phyloP scores from a whole-genome alignment of 2,113 vertebrate species.

The Proteles cristata region DNA sequence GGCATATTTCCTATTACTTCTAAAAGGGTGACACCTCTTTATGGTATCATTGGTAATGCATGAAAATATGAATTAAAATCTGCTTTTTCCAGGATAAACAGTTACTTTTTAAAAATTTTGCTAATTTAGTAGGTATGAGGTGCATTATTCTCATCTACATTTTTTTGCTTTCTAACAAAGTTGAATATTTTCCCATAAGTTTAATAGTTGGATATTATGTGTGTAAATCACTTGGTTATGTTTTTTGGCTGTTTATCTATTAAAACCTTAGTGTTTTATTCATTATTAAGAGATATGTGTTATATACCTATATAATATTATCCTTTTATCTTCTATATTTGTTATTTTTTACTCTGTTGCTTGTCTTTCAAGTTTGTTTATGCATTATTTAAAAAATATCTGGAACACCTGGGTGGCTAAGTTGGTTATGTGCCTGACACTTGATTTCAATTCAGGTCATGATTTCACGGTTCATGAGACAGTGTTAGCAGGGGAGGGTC shows the following conservation, averaged over 20 bases:
- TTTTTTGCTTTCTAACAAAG: neutral
- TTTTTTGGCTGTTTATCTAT: neutral
- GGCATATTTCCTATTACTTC: constrained; percentile 20
- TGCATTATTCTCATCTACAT: neutral
- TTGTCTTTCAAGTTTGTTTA: neutral
- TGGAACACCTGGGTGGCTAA: neutral
- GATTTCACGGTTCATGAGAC: neutral
- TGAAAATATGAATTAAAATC: constrained; percentile 19
- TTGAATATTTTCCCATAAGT: constrained; percentile 14
- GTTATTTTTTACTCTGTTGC: neutral
- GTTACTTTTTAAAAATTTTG: neutral
- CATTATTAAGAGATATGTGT: neutral
- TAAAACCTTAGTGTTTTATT: constrained; percentile 1
- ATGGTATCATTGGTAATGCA: neutral
- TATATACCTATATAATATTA: neutral
- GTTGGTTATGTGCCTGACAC: neutral
- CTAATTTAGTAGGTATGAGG: neutral
- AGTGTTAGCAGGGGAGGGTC: too few species aligned
- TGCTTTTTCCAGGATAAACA: neutral
- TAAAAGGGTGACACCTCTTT: neutral
- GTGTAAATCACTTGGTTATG: neutral
- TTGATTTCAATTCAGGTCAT: neutral
- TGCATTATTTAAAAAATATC: neutral
- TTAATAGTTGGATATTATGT: neutral
- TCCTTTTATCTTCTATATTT: neutral